Percentiles rank a stretch among this genome's conserved stretches.
Conservation (phyloP, 2,797 vertebrate species). For the Syngnathus acus region DNA sequence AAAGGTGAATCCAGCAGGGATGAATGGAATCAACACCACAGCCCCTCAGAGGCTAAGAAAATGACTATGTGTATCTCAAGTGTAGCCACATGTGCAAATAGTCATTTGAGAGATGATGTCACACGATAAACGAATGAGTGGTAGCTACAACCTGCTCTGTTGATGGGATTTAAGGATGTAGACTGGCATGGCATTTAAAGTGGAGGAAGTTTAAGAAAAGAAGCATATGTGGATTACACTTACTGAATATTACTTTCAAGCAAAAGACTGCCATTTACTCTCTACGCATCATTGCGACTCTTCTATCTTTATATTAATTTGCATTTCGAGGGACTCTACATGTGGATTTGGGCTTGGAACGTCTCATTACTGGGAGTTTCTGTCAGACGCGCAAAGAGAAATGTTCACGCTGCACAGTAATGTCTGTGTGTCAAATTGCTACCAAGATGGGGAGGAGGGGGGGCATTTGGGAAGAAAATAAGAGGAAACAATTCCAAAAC, state of each 20-base stretch:
- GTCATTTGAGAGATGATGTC: not conserved
- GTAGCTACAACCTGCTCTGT: conserved; percentile 27
- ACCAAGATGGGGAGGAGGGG: not conserved
- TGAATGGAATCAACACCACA: conserved; percentile 56
- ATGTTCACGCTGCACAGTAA: not conserved
- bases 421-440: conserved; percentile 18
- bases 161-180: conserved; percentile 27
- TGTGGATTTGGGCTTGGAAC: conserved; percentile 18
- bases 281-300: not conserved
- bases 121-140: not conserved
- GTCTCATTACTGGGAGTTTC: conserved; percentile 15
- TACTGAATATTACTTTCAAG: conserved; percentile 7
- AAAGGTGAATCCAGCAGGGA: conserved; percentile 41
- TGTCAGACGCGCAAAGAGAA: conserved; percentile 7
- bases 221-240: conserved; percentile 14
- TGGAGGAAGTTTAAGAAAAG: conserved; percentile 15
- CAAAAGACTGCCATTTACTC: conserved; percentile 11
- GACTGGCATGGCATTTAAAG: conserved; percentile 23
- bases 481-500: conserved; percentile 8
- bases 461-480: not conserved
- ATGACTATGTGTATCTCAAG: conserved; percentile 39
- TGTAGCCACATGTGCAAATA: conserved; percentile 30
- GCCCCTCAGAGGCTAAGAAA: conserved; percentile 30
- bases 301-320: conserved; percentile 22
- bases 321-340: conserved; percentile 23